Conservation (phyloP, 2,113 vertebrate species). For the Protobothrops mucrosquamatus region DNA sequence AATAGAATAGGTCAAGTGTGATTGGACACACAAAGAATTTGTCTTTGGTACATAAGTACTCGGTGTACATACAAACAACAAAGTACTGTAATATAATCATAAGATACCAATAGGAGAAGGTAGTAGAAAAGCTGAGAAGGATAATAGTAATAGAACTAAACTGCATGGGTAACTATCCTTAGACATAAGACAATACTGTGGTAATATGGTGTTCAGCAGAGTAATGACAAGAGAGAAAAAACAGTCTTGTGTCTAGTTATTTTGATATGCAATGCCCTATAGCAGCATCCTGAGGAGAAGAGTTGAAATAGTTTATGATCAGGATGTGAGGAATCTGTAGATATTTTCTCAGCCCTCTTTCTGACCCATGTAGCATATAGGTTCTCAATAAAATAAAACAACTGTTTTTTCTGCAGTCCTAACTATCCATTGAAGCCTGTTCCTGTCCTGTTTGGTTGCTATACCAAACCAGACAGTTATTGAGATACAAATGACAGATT, state of each 20-base stretch:
- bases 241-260: background rate
- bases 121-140: background rate
- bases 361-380: background rate
- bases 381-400: background rate
- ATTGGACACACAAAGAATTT: background rate
- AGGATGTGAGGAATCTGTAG: background rate
- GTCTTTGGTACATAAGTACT: background rate
- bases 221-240: background rate
- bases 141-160: background rate
- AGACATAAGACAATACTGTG: background rate
- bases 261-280: background rate
- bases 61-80: background rate
- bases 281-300: background rate
- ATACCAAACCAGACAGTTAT: background rate
- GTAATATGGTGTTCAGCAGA: background rate
- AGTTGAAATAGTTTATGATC: background rate
- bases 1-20: background rate
- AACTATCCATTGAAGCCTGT: background rate
- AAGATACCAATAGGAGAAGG: background rate
- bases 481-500: background rate
- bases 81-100: background rate
- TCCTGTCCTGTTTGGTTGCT: background rate
- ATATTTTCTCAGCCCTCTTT: background rate
- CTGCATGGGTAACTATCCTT: background rate
- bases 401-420: background rate